phyloP scores from a whole-genome alignment of 2,113 vertebrate genomes.

The Chelonoidis abingdonii region DNA sequence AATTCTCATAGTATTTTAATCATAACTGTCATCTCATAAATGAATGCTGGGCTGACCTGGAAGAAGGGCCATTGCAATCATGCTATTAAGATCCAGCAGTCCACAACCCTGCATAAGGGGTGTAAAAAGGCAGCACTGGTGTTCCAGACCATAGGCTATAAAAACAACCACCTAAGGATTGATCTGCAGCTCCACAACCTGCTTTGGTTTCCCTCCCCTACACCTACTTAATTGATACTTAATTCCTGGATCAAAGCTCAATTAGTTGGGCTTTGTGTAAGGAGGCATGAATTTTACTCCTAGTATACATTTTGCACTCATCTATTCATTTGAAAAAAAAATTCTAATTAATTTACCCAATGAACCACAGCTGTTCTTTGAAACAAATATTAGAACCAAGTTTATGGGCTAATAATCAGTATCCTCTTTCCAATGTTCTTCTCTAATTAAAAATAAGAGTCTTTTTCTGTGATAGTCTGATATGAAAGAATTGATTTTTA shows the following conservation, averaged over 20 bases:
- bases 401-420: background rate
- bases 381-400: background rate
- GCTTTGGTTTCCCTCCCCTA: background rate
- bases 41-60: too few relatives aligned
- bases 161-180: accelerated
- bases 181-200: background rate
- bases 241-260: background rate
- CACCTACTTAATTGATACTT: background rate
- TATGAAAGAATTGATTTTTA: background rate
- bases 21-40: background rate
- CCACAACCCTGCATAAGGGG: background rate
- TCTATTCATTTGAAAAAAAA: background rate
- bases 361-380: background rate
- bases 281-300: background rate
- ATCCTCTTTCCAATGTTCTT: background rate
- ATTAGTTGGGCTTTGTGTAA: accelerated
- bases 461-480: background rate
- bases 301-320: background rate
- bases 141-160: background rate
- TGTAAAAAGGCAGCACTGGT: background rate
- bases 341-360: background rate
- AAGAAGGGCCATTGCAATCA: accelerated
- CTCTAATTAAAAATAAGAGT: background rate
- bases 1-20: background rate
- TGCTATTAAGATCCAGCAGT: background rate